phyloP scores from a whole-genome alignment of 2,888 invertebrate species.

The Gibbula magus region DNA sequence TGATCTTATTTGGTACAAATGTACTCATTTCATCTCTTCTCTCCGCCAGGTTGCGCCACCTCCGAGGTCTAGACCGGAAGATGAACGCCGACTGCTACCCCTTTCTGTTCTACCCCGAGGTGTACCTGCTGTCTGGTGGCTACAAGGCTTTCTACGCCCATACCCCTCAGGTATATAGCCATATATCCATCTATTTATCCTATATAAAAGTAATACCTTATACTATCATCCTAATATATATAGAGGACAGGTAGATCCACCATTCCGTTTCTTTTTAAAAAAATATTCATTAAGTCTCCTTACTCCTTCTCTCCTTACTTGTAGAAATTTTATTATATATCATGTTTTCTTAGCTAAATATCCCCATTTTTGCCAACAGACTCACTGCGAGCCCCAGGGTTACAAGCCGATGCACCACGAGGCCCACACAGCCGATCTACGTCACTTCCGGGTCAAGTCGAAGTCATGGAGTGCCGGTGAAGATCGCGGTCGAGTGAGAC shows the following conservation, averaged over 20 bases:
- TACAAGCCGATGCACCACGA: slow-evolving; percentile 92
- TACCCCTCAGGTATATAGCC: slow-evolving; percentile 45
- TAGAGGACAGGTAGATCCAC: too few species aligned
- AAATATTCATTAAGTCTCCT: background rate
- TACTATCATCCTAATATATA: too few species aligned
- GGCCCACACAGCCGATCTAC: slow-evolving; percentile 82
- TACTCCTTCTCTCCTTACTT: too few species aligned
- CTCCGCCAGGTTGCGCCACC: slow-evolving; percentile 82
- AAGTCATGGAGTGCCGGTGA: slow-evolving; percentile 78
- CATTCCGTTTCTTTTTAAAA: background rate
- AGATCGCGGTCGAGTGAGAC: slow-evolving; percentile 9
- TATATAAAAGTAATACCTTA: too few species aligned
- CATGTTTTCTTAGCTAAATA: background rate
- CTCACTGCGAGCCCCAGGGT: slow-evolving; percentile 82
- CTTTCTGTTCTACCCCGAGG: slow-evolving; percentile 88
- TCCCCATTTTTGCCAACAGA: slow-evolving; percentile 65
- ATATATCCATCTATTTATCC: too few species aligned
- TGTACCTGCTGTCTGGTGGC: slow-evolving; percentile 92
- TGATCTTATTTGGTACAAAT: background rate
- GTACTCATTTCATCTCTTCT: background rate
- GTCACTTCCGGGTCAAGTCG: slow-evolving; percentile 84
- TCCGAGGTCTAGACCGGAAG: slow-evolving; percentile 88
- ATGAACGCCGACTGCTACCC: slow-evolving; percentile 88
- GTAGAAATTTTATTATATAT: background rate
- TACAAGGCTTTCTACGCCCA: slow-evolving; percentile 88